phyloP scores from a whole-genome alignment of 2,888 invertebrate genomes.

The Callosobruchus maculatus region DNA sequence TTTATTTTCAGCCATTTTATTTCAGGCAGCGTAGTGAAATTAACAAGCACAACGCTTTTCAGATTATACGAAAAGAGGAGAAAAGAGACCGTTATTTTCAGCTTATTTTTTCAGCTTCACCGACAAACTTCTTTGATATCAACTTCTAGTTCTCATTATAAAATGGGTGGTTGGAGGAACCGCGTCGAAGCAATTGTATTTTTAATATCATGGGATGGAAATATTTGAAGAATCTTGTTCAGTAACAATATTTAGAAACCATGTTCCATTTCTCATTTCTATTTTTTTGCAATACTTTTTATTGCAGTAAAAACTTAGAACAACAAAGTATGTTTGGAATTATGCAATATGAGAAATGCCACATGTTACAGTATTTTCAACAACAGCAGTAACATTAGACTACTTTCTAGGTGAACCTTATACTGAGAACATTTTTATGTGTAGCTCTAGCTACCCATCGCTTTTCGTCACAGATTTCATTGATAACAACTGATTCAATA shows the following conservation, averaged over 20 bases:
- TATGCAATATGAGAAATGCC: not conserved
- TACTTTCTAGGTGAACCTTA: too few species aligned
- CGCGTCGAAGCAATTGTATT: too few species aligned
- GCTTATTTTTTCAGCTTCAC: not conserved
- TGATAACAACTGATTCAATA: too few species aligned
- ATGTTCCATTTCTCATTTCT: not conserved
- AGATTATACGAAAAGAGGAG: not conserved
- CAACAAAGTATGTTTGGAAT: not conserved
- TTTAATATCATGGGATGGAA: not conserved
- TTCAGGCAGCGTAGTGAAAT: not conserved
- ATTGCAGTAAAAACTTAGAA: not conserved
- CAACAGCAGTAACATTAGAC: too few species aligned
- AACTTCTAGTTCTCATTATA: not conserved
- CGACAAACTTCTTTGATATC: not conserved
- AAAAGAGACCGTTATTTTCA: conserved; percentile 3
- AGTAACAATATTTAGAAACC: not conserved
- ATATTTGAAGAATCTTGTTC: not conserved
- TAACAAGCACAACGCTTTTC: conserved; percentile 3
- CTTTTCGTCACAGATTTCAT: too few species aligned
- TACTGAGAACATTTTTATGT: too few species aligned
- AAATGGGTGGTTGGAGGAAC: too few species aligned
- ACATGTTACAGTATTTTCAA: too few species aligned
- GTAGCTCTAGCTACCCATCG: too few species aligned
- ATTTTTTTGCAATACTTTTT: not conserved
- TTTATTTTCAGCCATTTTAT: not conserved